phyloP scores from a whole-genome alignment of 2,888 invertebrate species.

The Eupithecia tripunctaria region DNA sequence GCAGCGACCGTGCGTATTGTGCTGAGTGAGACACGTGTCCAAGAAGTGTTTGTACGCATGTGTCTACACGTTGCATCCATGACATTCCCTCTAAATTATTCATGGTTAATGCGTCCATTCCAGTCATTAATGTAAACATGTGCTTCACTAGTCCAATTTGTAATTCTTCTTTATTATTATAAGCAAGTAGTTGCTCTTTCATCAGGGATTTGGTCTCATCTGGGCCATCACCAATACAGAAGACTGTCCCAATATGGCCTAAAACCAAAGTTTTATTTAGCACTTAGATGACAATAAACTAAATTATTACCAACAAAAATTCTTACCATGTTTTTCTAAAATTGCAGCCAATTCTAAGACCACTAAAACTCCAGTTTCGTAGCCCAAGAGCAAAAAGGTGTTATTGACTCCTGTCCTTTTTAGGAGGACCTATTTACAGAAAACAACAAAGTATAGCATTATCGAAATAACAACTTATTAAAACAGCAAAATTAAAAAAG shows the following conservation, averaged over 20 bases:
- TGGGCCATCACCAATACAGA: constrained; percentile 62
- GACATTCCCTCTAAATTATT: constrained; percentile 41
- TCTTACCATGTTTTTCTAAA: constrained; percentile 62
- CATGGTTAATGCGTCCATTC: constrained; percentile 29
- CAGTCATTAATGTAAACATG: constrained; percentile 58
- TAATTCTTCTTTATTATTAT: constrained; percentile 51
- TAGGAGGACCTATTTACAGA: constrained; percentile 52
- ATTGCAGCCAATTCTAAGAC: constrained; percentile 64
- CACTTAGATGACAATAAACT: neutral
- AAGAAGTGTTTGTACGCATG: constrained; percentile 53
- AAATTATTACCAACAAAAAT: neutral
- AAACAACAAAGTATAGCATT: constrained; percentile 10
- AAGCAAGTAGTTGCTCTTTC: constrained; percentile 50
- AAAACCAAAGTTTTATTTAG: neutral
- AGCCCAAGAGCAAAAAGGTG: constrained; percentile 62
- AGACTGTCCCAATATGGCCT: constrained; percentile 64
- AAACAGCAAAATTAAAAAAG: neutral
- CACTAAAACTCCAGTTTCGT: constrained; percentile 60
- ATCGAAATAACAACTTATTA: neutral
- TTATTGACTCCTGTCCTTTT: constrained; percentile 49
- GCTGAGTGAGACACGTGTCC: constrained; percentile 60
- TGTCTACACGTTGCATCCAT: constrained; percentile 53
- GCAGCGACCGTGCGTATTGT: constrained; percentile 59
- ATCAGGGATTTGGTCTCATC: constrained; percentile 52
- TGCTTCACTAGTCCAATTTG: constrained; percentile 59